These are phyloP conservation scores for Gorsachius goisagi DNA, from an alignment of 2,113 vertebrate species.

Conservation along the genomic window DNA sequence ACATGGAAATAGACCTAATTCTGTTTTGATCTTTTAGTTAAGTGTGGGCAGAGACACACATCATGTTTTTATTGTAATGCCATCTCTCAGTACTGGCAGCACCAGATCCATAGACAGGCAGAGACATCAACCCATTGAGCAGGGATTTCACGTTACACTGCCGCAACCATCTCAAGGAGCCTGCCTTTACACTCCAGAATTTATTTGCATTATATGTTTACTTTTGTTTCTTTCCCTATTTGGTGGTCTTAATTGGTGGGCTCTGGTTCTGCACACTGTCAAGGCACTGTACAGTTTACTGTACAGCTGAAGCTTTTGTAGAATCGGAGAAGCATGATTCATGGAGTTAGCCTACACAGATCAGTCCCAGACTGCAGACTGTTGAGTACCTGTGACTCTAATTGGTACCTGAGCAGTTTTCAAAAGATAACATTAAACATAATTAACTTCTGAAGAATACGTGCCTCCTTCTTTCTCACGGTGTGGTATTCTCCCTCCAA, in stretches of 20 bases:
- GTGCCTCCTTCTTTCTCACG: not conserved
- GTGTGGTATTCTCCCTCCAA: not conserved
- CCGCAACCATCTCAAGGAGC: not conserved
- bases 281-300: not conserved
- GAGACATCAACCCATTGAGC: not conserved
- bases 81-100: not conserved
- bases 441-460: not conserved
- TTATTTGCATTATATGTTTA: not conserved
- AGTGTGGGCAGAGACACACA: not conserved
- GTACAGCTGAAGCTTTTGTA: not conserved
- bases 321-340: not conserved
- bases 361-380: not conserved
- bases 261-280: not conserved
- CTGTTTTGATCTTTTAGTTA: not conserved
- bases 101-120: not conserved
- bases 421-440: not conserved
- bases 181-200: not conserved
- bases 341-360: not conserved
- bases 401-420: not conserved
- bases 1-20: not conserved
- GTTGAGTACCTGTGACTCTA: not conserved
- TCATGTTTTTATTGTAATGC: not conserved
- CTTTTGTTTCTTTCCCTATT: not conserved
- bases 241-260: not conserved
- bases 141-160: not conserved